These are phyloP conservation scores for Drosophila demipolita DNA, from an alignment of 2,888 invertebrate genomes.

Conservation along the genomic window DNA sequence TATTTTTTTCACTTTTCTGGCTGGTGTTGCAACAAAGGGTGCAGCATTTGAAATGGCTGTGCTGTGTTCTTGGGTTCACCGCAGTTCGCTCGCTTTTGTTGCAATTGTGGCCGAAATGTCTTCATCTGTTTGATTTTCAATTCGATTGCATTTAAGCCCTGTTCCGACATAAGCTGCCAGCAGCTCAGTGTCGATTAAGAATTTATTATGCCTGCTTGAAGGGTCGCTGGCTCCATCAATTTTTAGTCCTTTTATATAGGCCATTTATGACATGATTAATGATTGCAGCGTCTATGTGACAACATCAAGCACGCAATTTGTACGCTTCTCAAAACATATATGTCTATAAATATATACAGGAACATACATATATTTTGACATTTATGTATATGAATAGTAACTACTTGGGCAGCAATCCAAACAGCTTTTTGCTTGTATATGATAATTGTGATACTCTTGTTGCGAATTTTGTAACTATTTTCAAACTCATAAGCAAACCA, in stretches of 20 bases:
- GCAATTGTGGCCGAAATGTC: conserved; percentile 65
- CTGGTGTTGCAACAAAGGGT: conserved; percentile 68
- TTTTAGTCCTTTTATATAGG: conserved; percentile 40
- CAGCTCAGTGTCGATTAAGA: conserved; percentile 45
- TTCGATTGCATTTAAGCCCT: conserved; percentile 71
- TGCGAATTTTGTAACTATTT: not conserved
- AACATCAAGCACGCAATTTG: conserved; percentile 59
- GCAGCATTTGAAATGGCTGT: conserved; percentile 24
- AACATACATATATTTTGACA: not conserved
- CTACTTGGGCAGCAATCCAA: conserved; percentile 16
- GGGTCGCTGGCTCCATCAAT: conserved; percentile 17
- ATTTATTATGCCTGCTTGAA: conserved; percentile 31
- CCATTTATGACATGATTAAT: conserved; percentile 70
- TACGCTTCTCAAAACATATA: conserved; percentile 53
- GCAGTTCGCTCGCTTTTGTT: conserved; percentile 50
- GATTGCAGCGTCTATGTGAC: conserved; percentile 43
- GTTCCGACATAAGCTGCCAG: conserved; percentile 44
- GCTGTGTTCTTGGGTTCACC: conserved; percentile 29
- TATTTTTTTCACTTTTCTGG: conserved; percentile 28
- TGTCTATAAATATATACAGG: not conserved
- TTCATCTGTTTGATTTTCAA: conserved; percentile 74
- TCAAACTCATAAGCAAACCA: not conserved
- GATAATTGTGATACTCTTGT: conserved; percentile 1
- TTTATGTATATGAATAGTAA: conserved; percentile 54
- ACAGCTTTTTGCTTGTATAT: conserved; percentile 17